Evolutionary conservation across 2,888 invertebrate genomes (phyloP), one percentile per base, ranked within the genome.

Genomic region (Amiota communis): DNA sequence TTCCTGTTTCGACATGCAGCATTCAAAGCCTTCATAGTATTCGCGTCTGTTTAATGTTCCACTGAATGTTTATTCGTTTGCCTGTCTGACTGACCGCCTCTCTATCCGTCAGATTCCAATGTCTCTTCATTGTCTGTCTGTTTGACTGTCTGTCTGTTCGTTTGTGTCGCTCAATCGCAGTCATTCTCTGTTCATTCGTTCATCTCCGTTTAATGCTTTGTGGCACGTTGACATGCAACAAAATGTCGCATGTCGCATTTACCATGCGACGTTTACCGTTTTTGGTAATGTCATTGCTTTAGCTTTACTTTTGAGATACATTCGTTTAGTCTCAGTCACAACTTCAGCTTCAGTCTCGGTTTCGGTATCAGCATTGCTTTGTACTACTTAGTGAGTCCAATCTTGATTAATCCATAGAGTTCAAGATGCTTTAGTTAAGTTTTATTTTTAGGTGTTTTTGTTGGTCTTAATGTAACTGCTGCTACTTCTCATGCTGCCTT

Each of bases 101-200:
- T 59, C 59, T 51, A 4, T 51, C 12, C n/a, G 53, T n/a, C 53
- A 6, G 53, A 8, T n/a, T 51, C 1, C 36, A 36, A 36, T 36
- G 36, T 36, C 36, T 36, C 53, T 36, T 20, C 36, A 36, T 17
- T 63, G 46, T 23, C 61, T 51, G 53, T 51, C 53, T 51, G 53
- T n/a, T 12, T 51, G 53, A 53, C 53, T 51, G 53, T n/a, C 53
- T 51, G 53, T 51, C 12, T 17, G 10, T 59, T 12, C 12, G 8
- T 61, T 36, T 36, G 63, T 20, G 23, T 48, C 56, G 68, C 72
- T 36, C 36, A 36, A 36, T 36, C 36, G 36, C 36, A 36, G 36
- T 36, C 36, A 36, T 36, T 36, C 36, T 36, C 36, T 59, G 64
- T 71, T 48, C 57, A 72, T 51, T 72, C 75, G 78, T 76, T 75